Evolutionary conservation across 1,140 invertebrate species (phyloP), one percentile per base, ranked within the genome.

Genomic region (Trissolcus basalis): DNA sequence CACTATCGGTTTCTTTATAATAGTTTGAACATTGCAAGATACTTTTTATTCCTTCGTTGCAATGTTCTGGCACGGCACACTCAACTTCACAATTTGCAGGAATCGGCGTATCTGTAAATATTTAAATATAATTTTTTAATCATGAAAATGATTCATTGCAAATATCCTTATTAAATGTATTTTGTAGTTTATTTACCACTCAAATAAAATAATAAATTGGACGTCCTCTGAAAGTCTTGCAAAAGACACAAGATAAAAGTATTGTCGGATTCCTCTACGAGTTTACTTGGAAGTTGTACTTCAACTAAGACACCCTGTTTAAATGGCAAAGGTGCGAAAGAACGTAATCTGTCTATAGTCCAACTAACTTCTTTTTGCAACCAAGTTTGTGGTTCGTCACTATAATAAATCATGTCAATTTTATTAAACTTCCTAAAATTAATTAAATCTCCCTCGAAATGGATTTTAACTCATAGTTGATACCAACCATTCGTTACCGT

Each of bases 221-320:
- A 85, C 1, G 88, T 89, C 59, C 86, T 78, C 59, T 88, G 84
- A 50, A 88, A 85, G 75, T 89, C 88, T 84, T 89, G 87, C 10
- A 89, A 59, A 55, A 89, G 81, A 43, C 88, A 89, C n/a, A 88
- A 39, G 49, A 88, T 27, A 12, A 72, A 77, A 45, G 78, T 77
- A 49, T 64, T 77, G 0, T 72, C 74, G n/a, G 71, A 14, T 9
- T 80, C 80, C 11, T 86, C 83, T 15, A 60, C 74, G 5, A 53
- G 11, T 81, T 81, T 86, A 5, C 55, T 81, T 9, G 83, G 80
- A 11, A 87, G 72, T 59, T 87, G 75, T 6, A 89, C 65, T 56
- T 89, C 85, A 0, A 89, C 72, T 6, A 86, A 15, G 50, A 89
- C 53, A 0, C 89, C 89, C 77, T 89, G 88, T 47, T 89, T 87